Evolutionary conservation across 2,113 vertebrate genomes (phyloP).

Genomic region (Nesoenas mayeri): DNA sequence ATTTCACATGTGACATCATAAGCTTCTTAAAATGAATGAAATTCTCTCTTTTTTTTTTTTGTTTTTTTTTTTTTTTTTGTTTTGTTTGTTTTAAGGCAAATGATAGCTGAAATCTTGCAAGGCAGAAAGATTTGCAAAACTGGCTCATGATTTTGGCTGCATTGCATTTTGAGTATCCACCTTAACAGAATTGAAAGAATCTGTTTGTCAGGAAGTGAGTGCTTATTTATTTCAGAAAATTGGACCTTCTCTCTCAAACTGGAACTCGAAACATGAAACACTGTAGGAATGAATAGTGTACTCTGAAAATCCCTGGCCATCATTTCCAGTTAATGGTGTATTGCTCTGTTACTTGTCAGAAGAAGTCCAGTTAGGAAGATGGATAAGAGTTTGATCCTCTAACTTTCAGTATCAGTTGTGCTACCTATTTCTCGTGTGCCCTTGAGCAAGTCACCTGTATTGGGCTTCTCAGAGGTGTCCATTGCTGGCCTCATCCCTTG

Average conservation of each 20-base stretch:
- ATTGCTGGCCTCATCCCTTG: not conserved
- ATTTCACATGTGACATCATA: conserved; percentile 66
- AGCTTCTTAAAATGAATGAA: conserved; percentile 67
- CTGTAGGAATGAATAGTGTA: not conserved
- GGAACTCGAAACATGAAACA: not conserved
- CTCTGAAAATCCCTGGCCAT: not conserved
- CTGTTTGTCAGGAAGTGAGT: not conserved
- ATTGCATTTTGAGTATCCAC: not conserved
- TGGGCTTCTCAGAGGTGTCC: not conserved
- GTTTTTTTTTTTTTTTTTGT: not conserved
- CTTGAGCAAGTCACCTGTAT: not conserved
- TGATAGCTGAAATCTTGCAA: not conserved
- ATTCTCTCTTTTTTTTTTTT: not conserved
- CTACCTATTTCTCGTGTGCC: not conserved
- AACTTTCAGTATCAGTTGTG: not conserved
- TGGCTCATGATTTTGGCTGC: not conserved
- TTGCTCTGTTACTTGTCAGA: not conserved
- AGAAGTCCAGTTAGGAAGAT: not conserved
- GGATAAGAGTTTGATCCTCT: not conserved
- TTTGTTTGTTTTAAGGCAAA: not conserved
- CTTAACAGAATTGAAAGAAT: not conserved
- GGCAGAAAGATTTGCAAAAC: not conserved
- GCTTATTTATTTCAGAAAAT: not conserved
- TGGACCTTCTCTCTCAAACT: not conserved
- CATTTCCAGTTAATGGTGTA: not conserved